phyloP scores from a whole-genome alignment of 2,113 vertebrate genomes.

The Phoenicopterus ruber region DNA sequence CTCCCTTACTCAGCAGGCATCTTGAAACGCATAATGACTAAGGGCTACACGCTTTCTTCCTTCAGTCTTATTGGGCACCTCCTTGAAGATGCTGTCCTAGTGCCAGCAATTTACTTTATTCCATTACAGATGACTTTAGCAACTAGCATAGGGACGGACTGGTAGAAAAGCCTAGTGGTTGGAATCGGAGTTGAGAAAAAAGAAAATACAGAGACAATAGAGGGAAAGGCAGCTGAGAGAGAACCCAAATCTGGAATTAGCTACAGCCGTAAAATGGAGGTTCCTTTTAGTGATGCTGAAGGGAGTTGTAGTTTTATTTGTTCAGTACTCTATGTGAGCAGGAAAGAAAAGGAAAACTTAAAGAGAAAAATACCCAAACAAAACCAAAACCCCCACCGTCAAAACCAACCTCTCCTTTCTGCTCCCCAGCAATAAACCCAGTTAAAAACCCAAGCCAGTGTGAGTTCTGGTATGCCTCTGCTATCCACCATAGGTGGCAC shows the following conservation, averaged over 20 bases:
- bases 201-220: background rate
- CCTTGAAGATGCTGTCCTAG: background rate
- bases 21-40: background rate
- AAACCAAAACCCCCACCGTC: background rate
- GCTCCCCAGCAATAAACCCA: background rate
- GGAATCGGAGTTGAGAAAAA: background rate
- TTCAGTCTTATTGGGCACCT: background rate
- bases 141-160: background rate
- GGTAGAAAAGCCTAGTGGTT: background rate
- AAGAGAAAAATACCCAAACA: background rate
- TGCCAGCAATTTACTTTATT: background rate
- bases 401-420: background rate
- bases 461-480: background rate
- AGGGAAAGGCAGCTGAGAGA: background rate
- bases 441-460: background rate
- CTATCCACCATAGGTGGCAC: accelerated
- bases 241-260: background rate
- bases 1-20: background rate
- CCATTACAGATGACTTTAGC: background rate
- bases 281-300: background rate
- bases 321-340: background rate
- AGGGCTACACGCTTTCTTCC: background rate
- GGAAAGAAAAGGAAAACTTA: background rate
- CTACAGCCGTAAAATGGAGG: background rate
- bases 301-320: background rate